Evolutionary conservation across 2,113 vertebrate genomes (phyloP).

Genomic region (Chaetura pelagica): DNA sequence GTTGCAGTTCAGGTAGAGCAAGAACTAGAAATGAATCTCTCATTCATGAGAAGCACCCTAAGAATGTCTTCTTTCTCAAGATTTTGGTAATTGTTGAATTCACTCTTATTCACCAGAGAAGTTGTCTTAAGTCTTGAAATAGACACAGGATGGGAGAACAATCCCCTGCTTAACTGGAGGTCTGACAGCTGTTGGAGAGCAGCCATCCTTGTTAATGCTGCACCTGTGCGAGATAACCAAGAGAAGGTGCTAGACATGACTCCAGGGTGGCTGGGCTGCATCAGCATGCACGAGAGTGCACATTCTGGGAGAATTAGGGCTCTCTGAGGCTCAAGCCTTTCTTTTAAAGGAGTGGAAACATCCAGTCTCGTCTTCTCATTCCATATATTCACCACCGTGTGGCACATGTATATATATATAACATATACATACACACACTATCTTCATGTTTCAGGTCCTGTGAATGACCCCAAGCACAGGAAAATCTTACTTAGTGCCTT

Average conservation of each 20-base stretch:
- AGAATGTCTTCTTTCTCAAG: background rate
- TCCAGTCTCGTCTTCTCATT: background rate
- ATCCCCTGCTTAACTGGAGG: background rate
- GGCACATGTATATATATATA: too few species aligned
- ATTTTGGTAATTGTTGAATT: background rate
- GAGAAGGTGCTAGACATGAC: background rate
- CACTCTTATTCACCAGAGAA: background rate
- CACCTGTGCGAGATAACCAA: background rate
- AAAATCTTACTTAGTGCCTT: background rate
- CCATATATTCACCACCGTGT: background rate
- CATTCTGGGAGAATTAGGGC: background rate
- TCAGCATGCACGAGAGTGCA: background rate
- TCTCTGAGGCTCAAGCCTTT: background rate
- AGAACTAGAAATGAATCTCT: background rate
- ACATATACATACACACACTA: too few species aligned
- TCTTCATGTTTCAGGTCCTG: background rate
- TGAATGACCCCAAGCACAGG: background rate
- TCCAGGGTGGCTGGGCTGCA: background rate
- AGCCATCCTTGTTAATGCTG: background rate
- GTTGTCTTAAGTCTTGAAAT: background rate
- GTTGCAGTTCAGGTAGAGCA: background rate
- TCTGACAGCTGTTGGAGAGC: background rate
- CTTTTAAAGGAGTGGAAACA: background rate
- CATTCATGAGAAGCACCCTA: background rate
- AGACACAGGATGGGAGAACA: background rate